These are phyloP conservation scores for Hydractinia symbiolongicarpus DNA, from an alignment of 30 jellyfish, hydroid and myxozoan species.

Conservation along the genomic window DNA sequence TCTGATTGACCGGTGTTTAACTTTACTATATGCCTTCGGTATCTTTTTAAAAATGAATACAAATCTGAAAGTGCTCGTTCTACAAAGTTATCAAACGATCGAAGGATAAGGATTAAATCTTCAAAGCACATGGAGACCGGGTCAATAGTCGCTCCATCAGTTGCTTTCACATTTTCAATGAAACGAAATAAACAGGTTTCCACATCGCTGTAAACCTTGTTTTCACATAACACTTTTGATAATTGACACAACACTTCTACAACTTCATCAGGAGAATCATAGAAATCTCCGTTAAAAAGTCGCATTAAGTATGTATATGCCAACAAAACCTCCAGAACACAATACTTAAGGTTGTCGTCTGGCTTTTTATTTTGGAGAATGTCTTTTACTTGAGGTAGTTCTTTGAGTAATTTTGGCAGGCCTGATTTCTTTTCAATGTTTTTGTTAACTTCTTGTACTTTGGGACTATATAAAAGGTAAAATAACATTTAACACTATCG, in stretches of 20 bases:
- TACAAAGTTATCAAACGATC: conserved; percentile 5
- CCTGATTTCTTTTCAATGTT: background rate
- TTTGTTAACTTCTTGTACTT: background rate
- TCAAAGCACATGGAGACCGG: conserved; percentile 35
- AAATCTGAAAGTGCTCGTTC: conserved; percentile 48
- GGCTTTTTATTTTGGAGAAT: conserved; percentile 54
- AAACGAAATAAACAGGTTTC: conserved; percentile 30
- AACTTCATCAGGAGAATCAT: conserved; percentile 46
- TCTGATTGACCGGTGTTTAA: no score
- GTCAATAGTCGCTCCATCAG: conserved; percentile 20
- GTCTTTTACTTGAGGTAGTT: conserved; percentile 23
- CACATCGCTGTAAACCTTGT: conserved; percentile 19
- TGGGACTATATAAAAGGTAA: no score
- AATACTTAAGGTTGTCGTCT: conserved; percentile 31
- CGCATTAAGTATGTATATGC: conserved; percentile 33
- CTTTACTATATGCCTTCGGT: background rate
- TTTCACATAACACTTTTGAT: conserved; percentile 48
- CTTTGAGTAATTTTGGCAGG: conserved; percentile 33
- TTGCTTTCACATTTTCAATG: conserved; percentile 27
- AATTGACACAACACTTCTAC: conserved; percentile 29
- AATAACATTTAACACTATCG: no score
- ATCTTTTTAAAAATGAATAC: conserved; percentile 31
- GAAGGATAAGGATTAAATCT: conserved; percentile 32
- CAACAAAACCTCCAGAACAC: conserved; percentile 39
- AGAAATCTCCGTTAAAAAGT: conserved; percentile 69